Evolutionary conservation across 2,797 vertebrate genomes (phyloP).

Genomic region (Lemur catta): DNA sequence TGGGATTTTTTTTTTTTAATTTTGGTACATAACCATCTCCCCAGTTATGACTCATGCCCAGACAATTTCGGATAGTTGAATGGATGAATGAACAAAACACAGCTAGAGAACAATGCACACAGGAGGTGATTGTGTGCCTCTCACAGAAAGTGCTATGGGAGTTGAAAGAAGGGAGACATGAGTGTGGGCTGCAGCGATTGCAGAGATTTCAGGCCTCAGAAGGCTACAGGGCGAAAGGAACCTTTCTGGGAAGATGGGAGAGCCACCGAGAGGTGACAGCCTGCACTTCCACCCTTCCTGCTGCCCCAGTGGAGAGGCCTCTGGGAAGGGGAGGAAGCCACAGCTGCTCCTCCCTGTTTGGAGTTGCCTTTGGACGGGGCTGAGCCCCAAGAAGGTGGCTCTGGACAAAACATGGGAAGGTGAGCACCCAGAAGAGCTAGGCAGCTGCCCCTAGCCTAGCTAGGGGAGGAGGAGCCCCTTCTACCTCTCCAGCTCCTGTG

Average conservation of each 20-base stretch:
- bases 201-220: not conserved
- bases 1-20: not conserved
- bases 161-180: not conserved
- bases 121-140: conserved; percentile 13
- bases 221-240: not conserved
- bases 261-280: not conserved
- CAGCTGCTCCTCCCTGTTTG: not conserved
- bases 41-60: conserved; percentile 62
- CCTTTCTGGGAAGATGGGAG: rapidly evolving
- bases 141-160: not conserved
- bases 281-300: not conserved
- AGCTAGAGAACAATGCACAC: conserved; percentile 60
- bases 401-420: not conserved
- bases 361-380: not conserved
- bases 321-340: not conserved
- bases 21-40: conserved; percentile 28
- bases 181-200: not conserved
- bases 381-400: not conserved
- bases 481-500: not conserved
- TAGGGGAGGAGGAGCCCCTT: not conserved
- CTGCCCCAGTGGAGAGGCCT: rapidly evolving
- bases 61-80: conserved; percentile 34
- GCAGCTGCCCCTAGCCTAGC: too few relatives aligned
- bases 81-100: conserved; percentile 2
- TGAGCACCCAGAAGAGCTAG: not conserved